These are phyloP conservation scores for Onychostruthus taczanowskii DNA, from an alignment of 2,113 vertebrate species.

Conservation along the genomic window DNA sequence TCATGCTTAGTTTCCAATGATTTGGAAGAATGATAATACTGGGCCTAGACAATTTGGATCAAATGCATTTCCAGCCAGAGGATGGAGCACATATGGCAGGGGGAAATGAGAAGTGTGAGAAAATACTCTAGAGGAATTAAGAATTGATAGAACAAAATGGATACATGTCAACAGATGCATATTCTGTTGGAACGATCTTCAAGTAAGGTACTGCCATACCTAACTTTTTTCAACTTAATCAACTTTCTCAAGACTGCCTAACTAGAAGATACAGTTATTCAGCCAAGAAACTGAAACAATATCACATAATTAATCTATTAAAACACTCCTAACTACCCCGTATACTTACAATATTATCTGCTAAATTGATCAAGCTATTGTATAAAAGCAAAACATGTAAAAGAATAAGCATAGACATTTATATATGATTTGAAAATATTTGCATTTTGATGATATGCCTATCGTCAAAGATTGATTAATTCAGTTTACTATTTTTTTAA, in stretches of 20 bases:
- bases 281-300: neutral
- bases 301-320: neutral
- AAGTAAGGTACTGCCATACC: neutral
- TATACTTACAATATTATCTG: neutral
- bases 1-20: neutral
- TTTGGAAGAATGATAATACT: neutral
- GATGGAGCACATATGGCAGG: neutral
- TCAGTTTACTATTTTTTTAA: neutral
- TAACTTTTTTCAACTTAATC: neutral
- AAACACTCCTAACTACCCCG: neutral
- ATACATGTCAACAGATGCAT: neutral
- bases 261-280: neutral
- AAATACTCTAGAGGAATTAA: neutral
- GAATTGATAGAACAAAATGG: neutral
- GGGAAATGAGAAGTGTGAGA: neutral
- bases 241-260: neutral
- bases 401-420: neutral
- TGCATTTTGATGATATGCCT: neutral
- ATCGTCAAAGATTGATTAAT: neutral
- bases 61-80: neutral
- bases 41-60: neutral
- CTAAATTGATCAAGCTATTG: neutral
- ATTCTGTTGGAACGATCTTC: neutral
- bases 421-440: neutral
- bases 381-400: neutral